Evolutionary conservation across 2,113 vertebrate species (phyloP).

Genomic region (Picathartes gymnocephalus): DNA sequence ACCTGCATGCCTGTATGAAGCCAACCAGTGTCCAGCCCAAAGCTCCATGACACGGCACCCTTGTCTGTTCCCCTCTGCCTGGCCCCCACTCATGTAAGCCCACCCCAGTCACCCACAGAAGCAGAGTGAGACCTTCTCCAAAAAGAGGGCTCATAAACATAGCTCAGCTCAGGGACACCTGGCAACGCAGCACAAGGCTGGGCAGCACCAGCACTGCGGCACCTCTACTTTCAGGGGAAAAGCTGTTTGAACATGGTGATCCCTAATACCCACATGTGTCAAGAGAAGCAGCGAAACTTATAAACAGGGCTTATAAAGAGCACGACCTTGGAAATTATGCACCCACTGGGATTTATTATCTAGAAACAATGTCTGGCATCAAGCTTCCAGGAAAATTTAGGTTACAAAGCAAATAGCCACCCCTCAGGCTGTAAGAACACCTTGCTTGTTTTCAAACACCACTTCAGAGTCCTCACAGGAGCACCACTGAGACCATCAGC

Average conservation of each 20-base stretch:
- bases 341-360: constrained; percentile 17
- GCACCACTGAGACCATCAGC: neutral
- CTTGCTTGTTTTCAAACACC: neutral
- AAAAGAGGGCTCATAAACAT: accelerated
- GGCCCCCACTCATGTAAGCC: accelerated
- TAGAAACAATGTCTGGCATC: constrained; percentile 16
- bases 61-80: neutral
- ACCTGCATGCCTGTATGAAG: accelerated
- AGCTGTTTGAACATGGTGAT: accelerated
- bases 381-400: constrained; percentile 16
- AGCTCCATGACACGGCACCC: accelerated
- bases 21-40: neutral
- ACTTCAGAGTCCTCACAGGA: neutral
- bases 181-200: accelerated
- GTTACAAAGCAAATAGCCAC: constrained; percentile 1
- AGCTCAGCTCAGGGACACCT: neutral
- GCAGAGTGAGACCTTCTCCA: neutral
- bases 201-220: neutral
- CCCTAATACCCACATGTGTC: neutral
- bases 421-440: neutral
- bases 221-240: neutral
- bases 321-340: neutral
- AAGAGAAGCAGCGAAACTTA: neutral
- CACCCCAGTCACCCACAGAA: neutral
- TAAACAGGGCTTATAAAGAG: neutral